Conservation (phyloP, 2,888 invertebrate genomes). For the Scaptomyza flava region DNA sequence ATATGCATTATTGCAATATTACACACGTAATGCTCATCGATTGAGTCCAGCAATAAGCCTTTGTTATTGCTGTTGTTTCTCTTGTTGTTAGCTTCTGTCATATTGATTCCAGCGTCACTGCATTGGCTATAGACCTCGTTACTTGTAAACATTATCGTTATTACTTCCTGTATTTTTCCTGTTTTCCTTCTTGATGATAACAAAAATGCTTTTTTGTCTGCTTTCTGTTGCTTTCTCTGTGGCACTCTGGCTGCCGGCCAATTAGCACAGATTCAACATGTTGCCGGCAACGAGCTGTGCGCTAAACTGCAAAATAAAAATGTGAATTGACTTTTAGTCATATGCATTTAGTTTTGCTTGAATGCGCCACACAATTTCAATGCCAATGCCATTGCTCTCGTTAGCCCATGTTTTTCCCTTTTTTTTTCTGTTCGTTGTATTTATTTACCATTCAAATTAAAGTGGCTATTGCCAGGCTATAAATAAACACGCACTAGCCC, state of each 20-base stretch:
- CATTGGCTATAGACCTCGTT: slow-evolving; percentile 15
- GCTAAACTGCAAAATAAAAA: slow-evolving; percentile 55
- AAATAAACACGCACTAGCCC: slow-evolving; percentile 34
- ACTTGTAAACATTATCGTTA: slow-evolving; percentile 44
- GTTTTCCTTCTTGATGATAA: background rate
- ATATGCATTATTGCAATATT: slow-evolving; percentile 71
- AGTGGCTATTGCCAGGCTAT: slow-evolving; percentile 25
- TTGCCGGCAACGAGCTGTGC: slow-evolving; percentile 40
- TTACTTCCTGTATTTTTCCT: slow-evolving; percentile 1
- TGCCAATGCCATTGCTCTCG: slow-evolving; percentile 38
- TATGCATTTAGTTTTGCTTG: slow-evolving; percentile 9
- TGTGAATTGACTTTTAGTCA: slow-evolving; percentile 39
- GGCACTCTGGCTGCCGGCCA: slow-evolving; percentile 54
- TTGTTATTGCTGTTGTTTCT: background rate
- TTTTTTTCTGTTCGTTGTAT: background rate
- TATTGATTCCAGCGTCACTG: slow-evolving; percentile 2
- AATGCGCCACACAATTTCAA: slow-evolving; percentile 30
- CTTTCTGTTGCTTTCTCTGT: slow-evolving; percentile 11
- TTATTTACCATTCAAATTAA: slow-evolving; percentile 16
- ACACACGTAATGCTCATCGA: slow-evolving; percentile 72
- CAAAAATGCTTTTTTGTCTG: background rate
- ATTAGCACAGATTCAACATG: slow-evolving; percentile 58
- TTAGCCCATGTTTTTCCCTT: background rate
- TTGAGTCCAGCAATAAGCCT: slow-evolving; percentile 32
- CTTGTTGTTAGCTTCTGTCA: slow-evolving; percentile 18